These are phyloP conservation scores for Campoplex nolae DNA, from an alignment of 2,888 invertebrate genomes.

Conservation along the genomic window DNA sequence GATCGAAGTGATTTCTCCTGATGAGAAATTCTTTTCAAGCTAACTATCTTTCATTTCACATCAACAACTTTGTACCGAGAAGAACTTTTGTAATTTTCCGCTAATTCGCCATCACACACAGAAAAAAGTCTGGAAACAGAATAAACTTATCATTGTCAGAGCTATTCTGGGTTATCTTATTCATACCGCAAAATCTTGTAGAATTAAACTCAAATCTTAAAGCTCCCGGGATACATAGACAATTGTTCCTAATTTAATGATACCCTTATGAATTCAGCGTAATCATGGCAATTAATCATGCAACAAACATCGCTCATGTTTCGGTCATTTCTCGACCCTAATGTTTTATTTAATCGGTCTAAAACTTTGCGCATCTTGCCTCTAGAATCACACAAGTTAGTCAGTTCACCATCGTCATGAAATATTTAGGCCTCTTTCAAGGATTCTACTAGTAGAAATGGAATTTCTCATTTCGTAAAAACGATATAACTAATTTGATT, in stretches of 20 bases:
- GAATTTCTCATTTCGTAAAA: background rate
- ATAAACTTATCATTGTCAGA: background rate
- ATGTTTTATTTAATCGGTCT: slow-evolving; percentile 1
- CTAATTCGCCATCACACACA: background rate
- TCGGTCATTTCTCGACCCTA: background rate
- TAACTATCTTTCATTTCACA: background rate
- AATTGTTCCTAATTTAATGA: background rate
- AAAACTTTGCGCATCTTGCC: background rate
- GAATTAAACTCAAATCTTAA: no score
- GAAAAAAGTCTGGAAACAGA: background rate
- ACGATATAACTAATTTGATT: background rate
- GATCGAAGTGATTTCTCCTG: background rate
- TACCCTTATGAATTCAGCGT: background rate
- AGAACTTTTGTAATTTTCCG: background rate
- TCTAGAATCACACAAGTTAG: background rate
- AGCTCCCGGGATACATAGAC: background rate
- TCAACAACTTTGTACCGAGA: background rate
- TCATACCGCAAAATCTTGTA: no score
- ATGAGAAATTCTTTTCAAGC: slow-evolving; percentile 5
- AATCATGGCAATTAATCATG: background rate
- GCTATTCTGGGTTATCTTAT: background rate
- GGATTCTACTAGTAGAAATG: background rate
- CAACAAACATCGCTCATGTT: background rate
- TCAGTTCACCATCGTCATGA: background rate
- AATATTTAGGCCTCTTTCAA: background rate